phyloP scores from a whole-genome alignment of 1,140 invertebrate species.

The Polypedilum vanderplanki region DNA sequence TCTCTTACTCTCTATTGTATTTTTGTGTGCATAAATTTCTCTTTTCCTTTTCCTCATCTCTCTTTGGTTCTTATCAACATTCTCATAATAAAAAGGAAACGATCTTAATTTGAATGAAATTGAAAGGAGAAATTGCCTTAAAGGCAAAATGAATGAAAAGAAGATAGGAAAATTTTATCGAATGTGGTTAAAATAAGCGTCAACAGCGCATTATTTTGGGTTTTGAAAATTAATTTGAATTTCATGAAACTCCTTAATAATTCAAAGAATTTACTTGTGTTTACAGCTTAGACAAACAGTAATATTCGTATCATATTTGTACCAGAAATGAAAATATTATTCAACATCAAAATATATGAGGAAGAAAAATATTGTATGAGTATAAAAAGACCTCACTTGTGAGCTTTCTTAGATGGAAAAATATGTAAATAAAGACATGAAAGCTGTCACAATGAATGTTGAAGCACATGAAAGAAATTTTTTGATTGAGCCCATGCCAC shows the following conservation, averaged over 20 bases:
- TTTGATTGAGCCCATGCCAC: conserved; percentile 10
- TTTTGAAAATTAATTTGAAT: too few relatives aligned
- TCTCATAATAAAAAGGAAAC: conserved; percentile 4
- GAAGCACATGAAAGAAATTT: neutral
- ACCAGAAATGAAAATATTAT: neutral
- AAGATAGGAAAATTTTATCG: neutral
- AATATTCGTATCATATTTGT: neutral
- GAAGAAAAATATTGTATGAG: neutral
- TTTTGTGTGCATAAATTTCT: too few relatives aligned
- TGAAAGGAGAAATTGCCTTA: neutral
- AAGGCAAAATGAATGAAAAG: neutral
- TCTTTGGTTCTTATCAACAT: neutral
- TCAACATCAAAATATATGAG: neutral
- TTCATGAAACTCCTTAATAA: too few relatives aligned
- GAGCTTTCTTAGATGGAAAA: neutral
- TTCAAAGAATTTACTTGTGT: too few relatives aligned
- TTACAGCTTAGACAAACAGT: too few relatives aligned
- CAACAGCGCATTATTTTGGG: too few relatives aligned
- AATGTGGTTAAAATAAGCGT: too few relatives aligned
- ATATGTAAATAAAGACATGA: conserved; percentile 19
- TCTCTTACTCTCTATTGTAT: too few relatives aligned
- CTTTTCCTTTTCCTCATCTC: too few relatives aligned
- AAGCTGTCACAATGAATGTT: conserved; percentile 17
- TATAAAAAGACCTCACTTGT: neutral
- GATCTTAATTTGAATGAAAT: conserved; percentile 19